phyloP scores from a whole-genome alignment of 2,888 invertebrate species.

The Pseudoips prasinana region DNA sequence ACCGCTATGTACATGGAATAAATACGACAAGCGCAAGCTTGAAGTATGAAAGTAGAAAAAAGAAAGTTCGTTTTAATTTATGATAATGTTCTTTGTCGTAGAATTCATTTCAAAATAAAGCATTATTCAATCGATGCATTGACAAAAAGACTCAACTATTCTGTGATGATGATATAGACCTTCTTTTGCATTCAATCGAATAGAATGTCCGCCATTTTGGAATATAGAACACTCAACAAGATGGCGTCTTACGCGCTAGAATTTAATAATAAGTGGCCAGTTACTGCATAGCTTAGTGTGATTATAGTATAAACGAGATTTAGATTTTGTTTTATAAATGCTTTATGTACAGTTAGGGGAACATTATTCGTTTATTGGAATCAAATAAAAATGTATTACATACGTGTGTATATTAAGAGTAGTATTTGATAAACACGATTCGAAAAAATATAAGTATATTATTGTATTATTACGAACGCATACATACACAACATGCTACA shows the following conservation, averaged over 20 bases:
- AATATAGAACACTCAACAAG: slow-evolving; percentile 39
- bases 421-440: slow-evolving; percentile 77
- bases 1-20: slow-evolving; percentile 9
- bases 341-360: slow-evolving; percentile 76
- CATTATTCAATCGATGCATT: slow-evolving; percentile 43
- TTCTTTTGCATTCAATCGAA: slow-evolving; percentile 50
- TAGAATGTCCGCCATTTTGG: slow-evolving; percentile 57
- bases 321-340: slow-evolving; percentile 77
- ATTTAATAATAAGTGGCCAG: slow-evolving; percentile 55
- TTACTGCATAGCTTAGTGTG: slow-evolving; percentile 73
- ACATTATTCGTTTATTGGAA: slow-evolving; percentile 64
- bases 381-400: slow-evolving; percentile 57
- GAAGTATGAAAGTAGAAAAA: no score
- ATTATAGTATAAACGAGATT: slow-evolving; percentile 63
- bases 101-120: no score
- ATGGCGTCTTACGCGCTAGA: slow-evolving; percentile 55
- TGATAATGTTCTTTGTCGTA: no score
- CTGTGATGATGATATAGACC: slow-evolving; percentile 63
- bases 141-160: slow-evolving; percentile 49
- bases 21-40: no score
- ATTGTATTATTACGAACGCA: slow-evolving; percentile 53
- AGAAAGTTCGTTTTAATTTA: no score
- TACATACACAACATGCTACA: slow-evolving; percentile 72
- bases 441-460: slow-evolving; percentile 45
- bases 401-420: slow-evolving; percentile 73